Conservation (phyloP, 2,888 invertebrate species). For the Microdon myrmicae region DNA sequence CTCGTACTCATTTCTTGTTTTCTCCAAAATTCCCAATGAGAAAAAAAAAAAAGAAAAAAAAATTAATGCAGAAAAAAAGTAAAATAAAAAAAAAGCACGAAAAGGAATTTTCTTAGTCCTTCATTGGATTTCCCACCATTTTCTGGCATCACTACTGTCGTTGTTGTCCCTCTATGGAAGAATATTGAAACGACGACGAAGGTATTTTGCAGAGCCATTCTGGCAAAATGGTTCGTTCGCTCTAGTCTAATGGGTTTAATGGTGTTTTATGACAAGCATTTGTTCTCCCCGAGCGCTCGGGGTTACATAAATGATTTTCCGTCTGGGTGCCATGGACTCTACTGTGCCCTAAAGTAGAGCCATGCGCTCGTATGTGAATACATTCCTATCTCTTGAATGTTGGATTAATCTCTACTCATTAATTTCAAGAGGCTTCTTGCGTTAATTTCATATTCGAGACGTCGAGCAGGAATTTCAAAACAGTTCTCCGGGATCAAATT, state of each 20-base stretch:
- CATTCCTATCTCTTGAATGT: conserved; percentile 18
- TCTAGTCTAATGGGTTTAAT: conserved; percentile 46
- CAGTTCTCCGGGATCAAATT: too few species aligned
- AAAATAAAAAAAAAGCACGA: conserved; percentile 21
- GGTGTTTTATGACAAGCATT: conserved; percentile 44
- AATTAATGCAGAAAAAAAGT: too few species aligned
- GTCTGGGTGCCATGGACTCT: conserved; percentile 38
- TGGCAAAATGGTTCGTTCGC: conserved; percentile 42
- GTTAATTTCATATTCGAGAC: conserved; percentile 16
- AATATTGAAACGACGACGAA: conserved; percentile 33
- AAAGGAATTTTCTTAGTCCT: conserved; percentile 33
- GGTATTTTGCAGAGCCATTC: conserved; percentile 44
- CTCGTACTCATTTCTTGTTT: conserved; percentile 7
- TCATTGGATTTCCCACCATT: conserved; percentile 13
- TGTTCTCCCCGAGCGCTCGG: conserved; percentile 27
- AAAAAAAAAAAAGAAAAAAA: too few species aligned
- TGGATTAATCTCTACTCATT: conserved; percentile 35
- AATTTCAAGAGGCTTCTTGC: conserved; percentile 20
- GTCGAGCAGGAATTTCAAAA: too few species aligned
- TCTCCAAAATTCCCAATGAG: too few species aligned
- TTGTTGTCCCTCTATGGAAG: conserved; percentile 36
- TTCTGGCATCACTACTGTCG: background rate
- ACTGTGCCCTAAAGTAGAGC: background rate
- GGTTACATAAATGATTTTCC: conserved; percentile 30
- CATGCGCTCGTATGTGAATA: background rate